These are phyloP conservation scores for Philotrypesis tridentata DNA, from an alignment of 1,140 invertebrate species.

Conservation along the genomic window DNA sequence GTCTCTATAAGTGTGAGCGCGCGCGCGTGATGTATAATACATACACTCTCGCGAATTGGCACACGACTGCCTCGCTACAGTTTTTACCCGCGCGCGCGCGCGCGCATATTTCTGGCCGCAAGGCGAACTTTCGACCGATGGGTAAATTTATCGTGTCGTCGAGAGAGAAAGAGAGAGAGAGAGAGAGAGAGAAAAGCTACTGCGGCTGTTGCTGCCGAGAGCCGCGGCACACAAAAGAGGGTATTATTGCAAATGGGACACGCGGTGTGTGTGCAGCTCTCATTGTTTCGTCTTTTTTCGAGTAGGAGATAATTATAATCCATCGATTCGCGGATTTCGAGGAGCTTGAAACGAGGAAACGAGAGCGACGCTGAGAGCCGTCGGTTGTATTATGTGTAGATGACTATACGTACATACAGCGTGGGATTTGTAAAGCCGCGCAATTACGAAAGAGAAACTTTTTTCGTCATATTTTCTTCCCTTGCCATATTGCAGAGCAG, in stretches of 20 bases:
- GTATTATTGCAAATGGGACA: background rate
- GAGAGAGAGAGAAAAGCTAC: too few relatives aligned
- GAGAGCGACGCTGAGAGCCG: too few relatives aligned
- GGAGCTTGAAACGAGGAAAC: too few relatives aligned
- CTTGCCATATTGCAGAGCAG: too few relatives aligned
- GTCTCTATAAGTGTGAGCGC: too few relatives aligned
- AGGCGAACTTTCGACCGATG: conserved; percentile 11
- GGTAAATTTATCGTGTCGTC: conserved; percentile 17
- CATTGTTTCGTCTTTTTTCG: background rate
- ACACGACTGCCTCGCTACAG: background rate
- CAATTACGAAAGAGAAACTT: too few relatives aligned
- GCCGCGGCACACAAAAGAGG: background rate
- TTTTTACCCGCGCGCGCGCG: background rate
- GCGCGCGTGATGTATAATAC: background rate
- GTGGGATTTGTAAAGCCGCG: too few relatives aligned
- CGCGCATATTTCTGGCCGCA: conserved; percentile 12
- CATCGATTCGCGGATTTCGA: background rate
- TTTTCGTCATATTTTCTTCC: too few relatives aligned
- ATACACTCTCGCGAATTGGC: conserved; percentile 16
- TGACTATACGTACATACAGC: too few relatives aligned
- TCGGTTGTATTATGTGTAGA: too few relatives aligned
- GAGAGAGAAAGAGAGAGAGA: background rate
- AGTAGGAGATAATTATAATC: background rate
- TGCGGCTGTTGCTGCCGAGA: too few relatives aligned
- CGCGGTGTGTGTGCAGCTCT: background rate